These are phyloP conservation scores for Periophthalmus magnuspinnatus DNA, from an alignment of 2,797 vertebrate species.

Conservation along the genomic window DNA sequence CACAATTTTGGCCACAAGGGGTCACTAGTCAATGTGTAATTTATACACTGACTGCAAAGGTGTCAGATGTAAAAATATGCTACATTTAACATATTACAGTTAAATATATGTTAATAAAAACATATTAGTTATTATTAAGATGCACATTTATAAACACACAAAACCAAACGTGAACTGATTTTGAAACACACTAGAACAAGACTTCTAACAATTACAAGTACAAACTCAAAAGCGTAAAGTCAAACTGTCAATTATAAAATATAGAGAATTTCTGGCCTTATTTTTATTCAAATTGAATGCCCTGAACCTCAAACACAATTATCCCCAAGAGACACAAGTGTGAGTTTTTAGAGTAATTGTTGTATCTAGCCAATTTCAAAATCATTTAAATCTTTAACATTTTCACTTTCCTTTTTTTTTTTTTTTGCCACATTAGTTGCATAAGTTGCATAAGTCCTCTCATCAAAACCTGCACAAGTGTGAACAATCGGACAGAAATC, in stretches of 20 bases:
- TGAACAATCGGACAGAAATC: no score
- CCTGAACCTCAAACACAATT: no score
- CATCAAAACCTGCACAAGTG: no score
- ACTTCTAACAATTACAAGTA: background rate
- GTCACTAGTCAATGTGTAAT: background rate
- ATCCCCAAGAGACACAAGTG: no score
- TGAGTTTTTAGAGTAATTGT: no score
- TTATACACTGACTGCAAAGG: background rate
- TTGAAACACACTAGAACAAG: background rate
- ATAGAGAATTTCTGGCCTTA: background rate
- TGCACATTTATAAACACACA: constrained; percentile 1
- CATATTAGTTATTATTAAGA: background rate
- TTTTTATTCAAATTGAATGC: background rate
- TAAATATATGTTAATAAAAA: background rate
- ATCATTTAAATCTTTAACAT: no score
- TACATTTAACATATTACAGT: background rate
- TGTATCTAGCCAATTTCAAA: no score
- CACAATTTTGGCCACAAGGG: background rate
- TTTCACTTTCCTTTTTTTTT: no score
- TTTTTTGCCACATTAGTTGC: no score
- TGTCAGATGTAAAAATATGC: no score
- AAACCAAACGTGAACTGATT: background rate
- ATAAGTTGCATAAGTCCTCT: no score
- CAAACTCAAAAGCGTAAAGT: background rate
- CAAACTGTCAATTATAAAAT: background rate